Evolutionary conservation across 2,888 invertebrate genomes (phyloP).

Genomic region (Pinctada fucata): DNA sequence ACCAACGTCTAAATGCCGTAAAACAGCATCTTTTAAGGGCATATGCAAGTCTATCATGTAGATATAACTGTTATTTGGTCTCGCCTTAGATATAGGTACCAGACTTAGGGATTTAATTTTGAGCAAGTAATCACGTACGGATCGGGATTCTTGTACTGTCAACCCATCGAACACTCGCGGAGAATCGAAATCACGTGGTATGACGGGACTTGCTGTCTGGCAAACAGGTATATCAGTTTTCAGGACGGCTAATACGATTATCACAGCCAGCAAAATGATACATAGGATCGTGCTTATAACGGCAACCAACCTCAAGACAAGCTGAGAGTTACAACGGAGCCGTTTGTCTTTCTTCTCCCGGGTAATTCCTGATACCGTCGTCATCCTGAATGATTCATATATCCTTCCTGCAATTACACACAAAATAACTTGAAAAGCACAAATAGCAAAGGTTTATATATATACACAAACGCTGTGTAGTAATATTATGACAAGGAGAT

Average conservation of each 20-base stretch:
- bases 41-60: conserved; percentile 65
- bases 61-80: conserved; percentile 63
- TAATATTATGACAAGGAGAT: background rate
- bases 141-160: conserved; percentile 56
- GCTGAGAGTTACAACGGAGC: background rate
- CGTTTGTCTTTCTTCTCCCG: background rate
- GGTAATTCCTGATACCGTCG: background rate
- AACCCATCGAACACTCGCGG: conserved; percentile 66
- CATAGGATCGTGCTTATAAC: conserved; percentile 39
- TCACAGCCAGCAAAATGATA: conserved; percentile 47
- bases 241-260: conserved; percentile 43
- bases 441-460: background rate
- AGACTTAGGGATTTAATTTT: conserved; percentile 51
- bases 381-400: conserved; percentile 17
- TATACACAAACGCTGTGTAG: background rate
- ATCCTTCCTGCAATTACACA: conserved; percentile 10
- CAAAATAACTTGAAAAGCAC: background rate
- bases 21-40: conserved; percentile 61
- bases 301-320: conserved; percentile 24
- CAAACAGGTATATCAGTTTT: conserved; percentile 50
- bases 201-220: conserved; percentile 45
- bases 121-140: conserved; percentile 61
- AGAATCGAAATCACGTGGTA: conserved; percentile 50
- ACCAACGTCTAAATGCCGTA: conserved; percentile 57
- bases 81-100: conserved; percentile 51